These are phyloP conservation scores for Penaeus monodon DNA, from an alignment of 2,888 invertebrate species.

Conservation along the genomic window DNA sequence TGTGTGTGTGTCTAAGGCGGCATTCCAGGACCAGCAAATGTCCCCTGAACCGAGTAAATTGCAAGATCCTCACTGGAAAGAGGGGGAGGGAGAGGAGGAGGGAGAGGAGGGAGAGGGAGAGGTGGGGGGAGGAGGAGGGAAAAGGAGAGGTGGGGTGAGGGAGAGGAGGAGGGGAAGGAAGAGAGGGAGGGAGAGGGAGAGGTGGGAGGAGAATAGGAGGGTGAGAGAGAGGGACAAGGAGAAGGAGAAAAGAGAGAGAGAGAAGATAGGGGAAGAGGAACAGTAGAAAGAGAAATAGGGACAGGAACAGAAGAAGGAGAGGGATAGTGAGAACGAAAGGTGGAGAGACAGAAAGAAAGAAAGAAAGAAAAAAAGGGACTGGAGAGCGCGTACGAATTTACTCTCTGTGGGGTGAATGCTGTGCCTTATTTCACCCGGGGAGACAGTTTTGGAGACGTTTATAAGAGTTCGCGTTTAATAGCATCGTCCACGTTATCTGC, in stretches of 20 bases:
- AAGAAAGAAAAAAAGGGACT: neutral
- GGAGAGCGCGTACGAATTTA: neutral
- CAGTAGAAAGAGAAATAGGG: too few species aligned
- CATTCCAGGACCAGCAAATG: slow-evolving; percentile 16
- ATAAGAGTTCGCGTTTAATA: slow-evolving; percentile 34
- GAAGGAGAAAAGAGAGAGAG: neutral
- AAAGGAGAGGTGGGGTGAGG: neutral
- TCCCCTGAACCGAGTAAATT: slow-evolving; percentile 15
- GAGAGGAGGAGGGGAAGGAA: too few species aligned
- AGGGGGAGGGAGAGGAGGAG: too few species aligned
- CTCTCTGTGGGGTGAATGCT: neutral
- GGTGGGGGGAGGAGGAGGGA: too few species aligned
- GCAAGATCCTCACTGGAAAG: neutral
- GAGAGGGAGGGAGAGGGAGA: too few species aligned
- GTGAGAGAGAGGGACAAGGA: too few species aligned
- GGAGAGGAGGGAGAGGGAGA: neutral
- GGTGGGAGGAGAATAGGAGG: too few species aligned
- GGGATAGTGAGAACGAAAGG: neutral
- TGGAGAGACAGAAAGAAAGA: neutral
- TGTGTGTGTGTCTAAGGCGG: slow-evolving; percentile 13
- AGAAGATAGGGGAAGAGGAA: too few species aligned
- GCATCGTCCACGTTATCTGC: slow-evolving; percentile 44
- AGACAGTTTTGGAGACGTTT: slow-evolving; percentile 27
- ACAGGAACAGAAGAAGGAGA: neutral
- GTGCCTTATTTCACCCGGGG: slow-evolving; percentile 23